These are phyloP conservation scores for Cecidostiba fungosa DNA, from an alignment of 2,888 invertebrate genomes.

Conservation along the genomic window DNA sequence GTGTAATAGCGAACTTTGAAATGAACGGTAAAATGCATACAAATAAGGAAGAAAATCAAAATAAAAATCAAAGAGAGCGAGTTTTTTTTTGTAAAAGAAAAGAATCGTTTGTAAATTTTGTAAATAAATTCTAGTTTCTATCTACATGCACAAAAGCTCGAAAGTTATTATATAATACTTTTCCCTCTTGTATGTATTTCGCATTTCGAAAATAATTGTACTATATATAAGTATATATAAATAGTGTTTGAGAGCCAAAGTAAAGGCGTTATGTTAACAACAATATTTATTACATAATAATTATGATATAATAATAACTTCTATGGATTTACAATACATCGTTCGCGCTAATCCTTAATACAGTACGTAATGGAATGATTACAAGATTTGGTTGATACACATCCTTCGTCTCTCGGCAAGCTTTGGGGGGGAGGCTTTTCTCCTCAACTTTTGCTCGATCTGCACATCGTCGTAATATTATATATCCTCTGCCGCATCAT, in stretches of 20 bases:
- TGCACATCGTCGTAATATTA: conserved; percentile 28
- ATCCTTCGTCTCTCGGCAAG: conserved; percentile 74
- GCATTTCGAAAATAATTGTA: conserved; percentile 15
- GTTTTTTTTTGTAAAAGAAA: not conserved
- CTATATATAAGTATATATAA: not conserved
- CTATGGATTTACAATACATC: conserved; percentile 80
- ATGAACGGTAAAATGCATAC: conserved; percentile 27
- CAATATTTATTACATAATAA: conserved; percentile 81
- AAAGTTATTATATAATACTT: not conserved
- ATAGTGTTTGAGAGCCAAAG: conserved; percentile 49
- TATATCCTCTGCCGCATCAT: not conserved
- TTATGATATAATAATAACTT: conserved; percentile 79
- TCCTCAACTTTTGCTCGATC: conserved; percentile 9
- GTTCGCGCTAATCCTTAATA: conserved; percentile 78
- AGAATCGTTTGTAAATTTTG: conserved; percentile 40
- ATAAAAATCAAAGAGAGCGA: not conserved
- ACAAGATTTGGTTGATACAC: conserved; percentile 77
- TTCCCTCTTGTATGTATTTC: conserved; percentile 25
- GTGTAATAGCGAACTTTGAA: not conserved
- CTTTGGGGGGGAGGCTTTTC: conserved; percentile 70
- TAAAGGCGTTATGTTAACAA: conserved; percentile 77
- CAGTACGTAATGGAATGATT: conserved; percentile 78
- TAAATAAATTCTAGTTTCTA: conserved; percentile 35
- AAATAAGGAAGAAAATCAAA: conserved; percentile 22
- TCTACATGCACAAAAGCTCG: not conserved